phyloP scores from a whole-genome alignment of 2,113 vertebrate species.

The Lathamus discolor region DNA sequence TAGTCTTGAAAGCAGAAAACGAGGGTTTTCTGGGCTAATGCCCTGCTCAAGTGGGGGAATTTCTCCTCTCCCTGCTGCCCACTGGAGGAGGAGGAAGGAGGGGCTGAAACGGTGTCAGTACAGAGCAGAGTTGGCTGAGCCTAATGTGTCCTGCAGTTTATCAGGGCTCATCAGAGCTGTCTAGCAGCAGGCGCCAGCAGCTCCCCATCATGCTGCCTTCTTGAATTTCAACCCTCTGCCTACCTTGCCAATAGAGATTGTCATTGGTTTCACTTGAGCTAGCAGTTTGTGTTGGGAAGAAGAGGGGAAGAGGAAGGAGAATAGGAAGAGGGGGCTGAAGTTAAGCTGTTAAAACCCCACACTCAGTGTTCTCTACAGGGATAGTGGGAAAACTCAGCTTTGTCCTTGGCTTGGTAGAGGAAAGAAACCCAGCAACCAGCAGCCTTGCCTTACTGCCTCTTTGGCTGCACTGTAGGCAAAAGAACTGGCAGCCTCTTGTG shows the following conservation, averaged over 20 bases:
- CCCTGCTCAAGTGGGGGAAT: background rate
- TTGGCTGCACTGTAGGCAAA: background rate
- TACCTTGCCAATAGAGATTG: background rate
- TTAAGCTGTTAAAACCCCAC: background rate
- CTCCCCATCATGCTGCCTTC: slow-evolving; percentile 22
- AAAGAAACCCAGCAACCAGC: background rate
- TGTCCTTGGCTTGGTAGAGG: background rate
- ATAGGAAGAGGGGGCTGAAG: background rate
- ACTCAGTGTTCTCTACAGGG: fast-evolving
- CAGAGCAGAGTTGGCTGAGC: background rate
- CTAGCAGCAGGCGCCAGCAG: slow-evolving; percentile 70
- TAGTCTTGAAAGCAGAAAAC: background rate
- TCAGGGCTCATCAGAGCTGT: slow-evolving; percentile 71
- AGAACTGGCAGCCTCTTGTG: background rate
- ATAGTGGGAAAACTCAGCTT: background rate
- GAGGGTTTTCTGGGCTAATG: background rate
- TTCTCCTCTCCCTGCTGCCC: background rate
- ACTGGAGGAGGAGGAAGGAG: background rate
- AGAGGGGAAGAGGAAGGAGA: background rate
- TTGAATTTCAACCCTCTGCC: slow-evolving; percentile 73
- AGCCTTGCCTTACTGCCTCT: background rate
- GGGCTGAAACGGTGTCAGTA: background rate
- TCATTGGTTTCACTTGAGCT: slow-evolving; percentile 44
- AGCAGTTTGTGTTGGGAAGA: background rate
- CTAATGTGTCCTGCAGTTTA: slow-evolving; percentile 53